Evolutionary conservation across 2,113 vertebrate species (phyloP), one percentile per base, ranked within the genome.

Genomic region (Menidia beryllina): DNA sequence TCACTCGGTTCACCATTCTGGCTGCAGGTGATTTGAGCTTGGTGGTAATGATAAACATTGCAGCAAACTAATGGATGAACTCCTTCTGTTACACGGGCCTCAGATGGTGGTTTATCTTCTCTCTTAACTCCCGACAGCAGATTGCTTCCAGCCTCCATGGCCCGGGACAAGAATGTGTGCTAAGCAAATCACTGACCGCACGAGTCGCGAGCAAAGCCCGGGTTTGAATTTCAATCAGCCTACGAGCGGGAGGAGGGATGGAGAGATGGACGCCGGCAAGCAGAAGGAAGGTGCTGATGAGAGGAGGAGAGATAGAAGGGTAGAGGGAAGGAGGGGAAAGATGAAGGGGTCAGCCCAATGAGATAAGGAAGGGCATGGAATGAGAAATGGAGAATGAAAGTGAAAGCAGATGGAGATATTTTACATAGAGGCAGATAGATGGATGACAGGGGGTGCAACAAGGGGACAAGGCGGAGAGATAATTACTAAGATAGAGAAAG

Each of bases 401-500:
- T 57, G 61, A 84, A 84, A 69, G 75, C 85, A 86, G 91, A 91
- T 85, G 80, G 86, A 89, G 88, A 90, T 91, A 85, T 93, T 93
- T 92, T 90, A 91, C 89, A 92, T 91, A 83, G 80, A 81, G 77
- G 79, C 74, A 79, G 80, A 83, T 87, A 79, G 86, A 81, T 72
- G 79, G 86, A 83, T 88, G 87, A 84, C 77, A 74, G 84, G 70
- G 68, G 77, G 70, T 51, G 76, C 61, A 56, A 81, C 57, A 53
- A 75, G 61, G 78, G 89, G 86, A 90, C 82, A 62, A 76, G 82
- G 88, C 50, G 64, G 66, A 89, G 82, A 93, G 91, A 92, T 90
- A 91, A 93, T 91, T 86, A 86, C 71, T 54, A 80, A 90, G 92
- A 93, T 92, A 91, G 62, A 80, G 85, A 45, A 64, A 49, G 62